Evolutionary conservation across 2,888 invertebrate genomes (phyloP), one percentile per base, ranked within the genome.

Genomic region (Chelonus formosanus): DNA sequence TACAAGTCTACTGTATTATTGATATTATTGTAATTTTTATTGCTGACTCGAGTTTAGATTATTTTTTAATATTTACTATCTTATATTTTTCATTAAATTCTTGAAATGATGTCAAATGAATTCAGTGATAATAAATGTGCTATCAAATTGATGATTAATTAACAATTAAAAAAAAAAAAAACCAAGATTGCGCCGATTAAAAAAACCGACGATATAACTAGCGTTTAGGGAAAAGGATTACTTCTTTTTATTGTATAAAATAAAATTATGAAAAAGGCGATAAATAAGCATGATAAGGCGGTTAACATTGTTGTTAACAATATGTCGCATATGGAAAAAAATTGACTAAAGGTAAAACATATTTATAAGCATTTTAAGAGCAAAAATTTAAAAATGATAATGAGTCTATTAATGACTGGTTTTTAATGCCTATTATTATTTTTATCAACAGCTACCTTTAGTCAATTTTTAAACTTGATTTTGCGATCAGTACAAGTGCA

Each of bases 401-500:
- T 54, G 3, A 54, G 34, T 6, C 40, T 40, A 40, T 5, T 40
- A 6, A 40, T 40, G 40, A 40, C 6, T 40, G 40, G 40, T 40
- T 40, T 4, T 40, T 40, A 40, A 40, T 40, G 6, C 40, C 40
- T 40, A 40, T 40, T 6, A 40, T 40, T 40, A 40, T 40, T 40
- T 40, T 40, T 40, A 40, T 6, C 40, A 1, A 40, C 31, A 10
- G 32, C 36, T 70, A 55, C 59, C 74, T 78, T 80, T 76, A 76
- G 78, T 70, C 73, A 75, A 78, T 76, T 76, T 60, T 50, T 70
- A 71, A 71, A 72, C 71, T 76, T 78, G 44, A 47, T 44, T 68
- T 74, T 72, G 79, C 82, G 83, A 83, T 78, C 82, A 84, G 84
- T 84, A 84, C 84, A 84, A 84, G 84, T 84, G 84, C 84, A 73